Conservation (phyloP, 2,797 vertebrate genomes). For the Phrynocephalus vlangalii region DNA sequence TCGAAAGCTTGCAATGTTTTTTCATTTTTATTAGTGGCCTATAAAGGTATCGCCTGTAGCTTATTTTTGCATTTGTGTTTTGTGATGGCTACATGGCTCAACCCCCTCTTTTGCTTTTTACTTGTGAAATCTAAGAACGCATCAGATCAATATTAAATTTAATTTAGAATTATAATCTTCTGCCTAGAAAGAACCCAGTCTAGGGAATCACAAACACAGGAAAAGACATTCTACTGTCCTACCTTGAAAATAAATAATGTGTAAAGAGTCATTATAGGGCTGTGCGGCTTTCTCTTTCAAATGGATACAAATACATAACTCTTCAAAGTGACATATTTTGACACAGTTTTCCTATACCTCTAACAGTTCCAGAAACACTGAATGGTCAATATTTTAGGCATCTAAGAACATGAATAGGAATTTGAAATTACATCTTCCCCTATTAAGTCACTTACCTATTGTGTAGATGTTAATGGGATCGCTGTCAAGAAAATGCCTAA, state of each 20-base stretch:
- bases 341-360: neutral
- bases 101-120: neutral
- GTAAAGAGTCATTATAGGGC: neutral
- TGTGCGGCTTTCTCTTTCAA: neutral
- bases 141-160: slow-evolving; percentile 3
- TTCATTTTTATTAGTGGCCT: too few species aligned
- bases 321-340: neutral
- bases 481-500: neutral
- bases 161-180: neutral
- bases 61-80: too few species aligned
- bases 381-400: neutral
- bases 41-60: too few species aligned
- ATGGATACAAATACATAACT: too few species aligned
- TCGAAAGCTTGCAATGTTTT: too few species aligned
- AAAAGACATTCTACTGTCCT: neutral
- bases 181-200: neutral
- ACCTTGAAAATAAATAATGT: neutral
- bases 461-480: neutral
- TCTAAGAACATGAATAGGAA: neutral
- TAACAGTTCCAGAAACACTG: neutral
- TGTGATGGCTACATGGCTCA: too few species aligned
- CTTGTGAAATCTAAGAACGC: neutral
- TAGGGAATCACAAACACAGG: neutral
- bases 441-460: neutral
- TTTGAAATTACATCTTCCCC: neutral